phyloP scores from a whole-genome alignment of 2,113 vertebrate genomes.

The Corydoras sp. region DNA sequence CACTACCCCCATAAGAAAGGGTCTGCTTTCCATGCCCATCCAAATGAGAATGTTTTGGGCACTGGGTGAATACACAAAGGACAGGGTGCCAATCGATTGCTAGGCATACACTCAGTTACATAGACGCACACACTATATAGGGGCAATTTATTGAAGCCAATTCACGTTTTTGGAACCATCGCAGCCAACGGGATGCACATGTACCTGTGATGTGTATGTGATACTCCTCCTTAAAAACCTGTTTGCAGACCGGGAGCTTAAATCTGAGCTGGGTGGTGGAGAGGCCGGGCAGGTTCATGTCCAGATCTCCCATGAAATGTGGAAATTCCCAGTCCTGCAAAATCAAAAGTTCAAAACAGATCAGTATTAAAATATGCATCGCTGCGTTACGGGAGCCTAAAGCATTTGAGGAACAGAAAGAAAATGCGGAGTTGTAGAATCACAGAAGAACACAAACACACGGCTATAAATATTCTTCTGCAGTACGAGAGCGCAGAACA shows the following conservation, averaged over 20 bases:
- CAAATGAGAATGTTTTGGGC: too few relatives aligned
- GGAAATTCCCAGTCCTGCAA: slow-evolving; percentile 96
- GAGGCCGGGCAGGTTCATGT: slow-evolving; percentile 92
- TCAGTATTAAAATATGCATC: neutral
- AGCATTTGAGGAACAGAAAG: too few relatives aligned
- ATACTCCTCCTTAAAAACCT: slow-evolving; percentile 92
- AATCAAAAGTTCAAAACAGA: slow-evolving; percentile 22
- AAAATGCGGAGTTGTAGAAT: too few relatives aligned
- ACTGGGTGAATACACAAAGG: too few relatives aligned
- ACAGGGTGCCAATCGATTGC: too few relatives aligned
- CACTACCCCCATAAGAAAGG: too few relatives aligned
- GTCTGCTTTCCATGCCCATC: too few relatives aligned
- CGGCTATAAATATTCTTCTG: neutral
- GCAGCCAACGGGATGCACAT: neutral
- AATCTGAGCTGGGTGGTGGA: slow-evolving; percentile 88
- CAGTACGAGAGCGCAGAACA: neutral
- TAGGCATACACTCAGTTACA: too few relatives aligned
- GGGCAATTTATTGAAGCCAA: too few relatives aligned
- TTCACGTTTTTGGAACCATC: too few relatives aligned
- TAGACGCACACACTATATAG: too few relatives aligned
- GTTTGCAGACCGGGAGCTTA: slow-evolving; percentile 85
- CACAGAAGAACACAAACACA: neutral
- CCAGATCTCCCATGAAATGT: slow-evolving; percentile 95
- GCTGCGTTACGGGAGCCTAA: too few relatives aligned
- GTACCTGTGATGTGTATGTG: slow-evolving; percentile 96